These are phyloP conservation scores for Nasonia vitripennis DNA, from an alignment of 1,140 invertebrate species.

Conservation along the genomic window DNA sequence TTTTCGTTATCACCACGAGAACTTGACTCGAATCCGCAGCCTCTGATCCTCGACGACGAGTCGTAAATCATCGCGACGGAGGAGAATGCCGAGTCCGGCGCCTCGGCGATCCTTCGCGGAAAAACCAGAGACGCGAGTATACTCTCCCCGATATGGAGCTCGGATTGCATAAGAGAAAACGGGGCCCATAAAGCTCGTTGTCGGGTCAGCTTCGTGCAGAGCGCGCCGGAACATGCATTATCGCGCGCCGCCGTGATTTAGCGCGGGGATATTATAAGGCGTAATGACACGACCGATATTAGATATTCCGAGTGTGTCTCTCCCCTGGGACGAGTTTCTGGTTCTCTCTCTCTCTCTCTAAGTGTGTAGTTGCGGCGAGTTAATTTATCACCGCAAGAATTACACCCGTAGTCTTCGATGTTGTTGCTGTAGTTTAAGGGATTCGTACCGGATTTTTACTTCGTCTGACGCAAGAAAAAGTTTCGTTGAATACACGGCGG, in stretches of 20 bases:
- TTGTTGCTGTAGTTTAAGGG: no score
- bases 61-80: neutral
- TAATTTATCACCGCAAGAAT: no score
- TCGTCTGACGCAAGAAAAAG: no score
- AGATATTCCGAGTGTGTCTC: neutral
- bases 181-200: neutral
- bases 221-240: neutral
- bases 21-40: no score
- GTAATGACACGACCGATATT: slow-evolving; percentile 2
- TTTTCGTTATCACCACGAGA: neutral
- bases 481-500: no score
- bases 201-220: neutral
- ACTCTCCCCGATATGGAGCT: neutral
- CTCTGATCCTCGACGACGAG: no score
- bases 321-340: no score
- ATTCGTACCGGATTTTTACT: no score
- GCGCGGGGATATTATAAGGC: neutral
- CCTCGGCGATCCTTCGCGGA: neutral
- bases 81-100: no score
- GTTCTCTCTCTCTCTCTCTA: neutral
- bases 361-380: neutral
- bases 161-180: neutral
- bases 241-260: neutral
- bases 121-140: neutral
- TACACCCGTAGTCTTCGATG: no score